These are phyloP conservation scores for Drosophila pseudotakahashii DNA, from an alignment of 2,888 invertebrate species.

Conservation along the genomic window DNA sequence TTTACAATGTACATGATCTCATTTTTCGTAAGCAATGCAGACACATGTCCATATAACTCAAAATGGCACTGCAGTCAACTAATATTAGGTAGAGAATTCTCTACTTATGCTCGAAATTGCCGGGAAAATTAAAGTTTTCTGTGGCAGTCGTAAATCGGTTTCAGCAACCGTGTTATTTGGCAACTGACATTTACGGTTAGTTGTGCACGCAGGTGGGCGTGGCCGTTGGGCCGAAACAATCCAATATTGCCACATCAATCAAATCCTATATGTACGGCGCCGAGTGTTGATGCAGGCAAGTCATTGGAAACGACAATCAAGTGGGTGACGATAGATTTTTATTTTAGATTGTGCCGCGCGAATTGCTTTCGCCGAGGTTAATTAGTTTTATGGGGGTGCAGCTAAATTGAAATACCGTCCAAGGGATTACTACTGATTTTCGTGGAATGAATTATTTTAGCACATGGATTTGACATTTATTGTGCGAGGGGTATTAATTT, in stretches of 20 bases:
- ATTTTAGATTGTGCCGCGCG: slow-evolving; percentile 29
- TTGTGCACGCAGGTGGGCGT: slow-evolving; percentile 47
- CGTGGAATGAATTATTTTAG: not conserved
- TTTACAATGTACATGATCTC: not conserved
- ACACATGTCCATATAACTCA: slow-evolving; percentile 4
- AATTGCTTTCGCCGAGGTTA: slow-evolving; percentile 35
- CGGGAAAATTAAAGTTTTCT: slow-evolving; percentile 24
- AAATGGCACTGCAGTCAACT: slow-evolving; percentile 5
- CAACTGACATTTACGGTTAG: slow-evolving; percentile 34
- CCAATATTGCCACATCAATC: slow-evolving; percentile 54
- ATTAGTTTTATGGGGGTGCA: slow-evolving; percentile 20
- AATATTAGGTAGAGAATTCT: slow-evolving; percentile 5
- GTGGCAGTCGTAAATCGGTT: slow-evolving; percentile 35
- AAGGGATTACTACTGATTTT: not conserved
- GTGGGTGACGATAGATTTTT: slow-evolving; percentile 48
- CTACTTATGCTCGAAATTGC: slow-evolving; percentile 14
- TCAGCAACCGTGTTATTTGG: slow-evolving; percentile 34
- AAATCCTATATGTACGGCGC: slow-evolving; percentile 19
- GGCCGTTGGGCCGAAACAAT: slow-evolving; percentile 25
- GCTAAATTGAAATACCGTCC: not conserved
- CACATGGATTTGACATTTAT: not conserved
- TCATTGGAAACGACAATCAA: slow-evolving; percentile 42
- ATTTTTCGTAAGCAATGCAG: not conserved
- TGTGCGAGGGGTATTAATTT: no score
- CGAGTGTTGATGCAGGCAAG: slow-evolving; percentile 30